A percentile compares a stretch with the other conserved stretches of the same genome.
These are phyloP conservation scores for Podarcis raffonei DNA, from an alignment of 2,113 vertebrate genomes.

Conservation along the genomic window DNA sequence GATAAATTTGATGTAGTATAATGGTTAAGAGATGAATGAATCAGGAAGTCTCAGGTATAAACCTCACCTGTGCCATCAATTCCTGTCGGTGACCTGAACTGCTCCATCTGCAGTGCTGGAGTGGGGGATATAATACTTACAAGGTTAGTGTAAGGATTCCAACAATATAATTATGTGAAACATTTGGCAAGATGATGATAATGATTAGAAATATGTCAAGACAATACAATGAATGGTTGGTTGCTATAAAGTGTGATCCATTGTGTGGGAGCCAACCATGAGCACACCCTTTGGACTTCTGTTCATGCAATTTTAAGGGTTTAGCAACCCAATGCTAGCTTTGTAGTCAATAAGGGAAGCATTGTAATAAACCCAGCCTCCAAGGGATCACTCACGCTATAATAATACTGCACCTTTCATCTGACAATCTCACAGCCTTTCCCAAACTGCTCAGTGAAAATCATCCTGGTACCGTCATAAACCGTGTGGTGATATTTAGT, in stretches of 20 bases:
- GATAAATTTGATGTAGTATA: neutral
- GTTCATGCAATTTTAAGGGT: neutral
- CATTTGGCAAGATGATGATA: too few relatives aligned
- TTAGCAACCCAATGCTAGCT: neutral
- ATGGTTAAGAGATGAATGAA: neutral
- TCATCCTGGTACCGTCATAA: neutral
- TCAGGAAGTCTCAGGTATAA: neutral
- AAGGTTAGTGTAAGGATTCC: too few relatives aligned
- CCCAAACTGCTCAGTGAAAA: neutral
- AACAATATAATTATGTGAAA: too few relatives aligned
- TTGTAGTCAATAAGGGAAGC: neutral
- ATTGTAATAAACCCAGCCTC: neutral
- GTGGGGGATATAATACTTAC: too few relatives aligned
- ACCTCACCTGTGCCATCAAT: neutral
- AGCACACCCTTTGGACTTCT: neutral
- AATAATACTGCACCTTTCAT: neutral
- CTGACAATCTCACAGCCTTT: neutral
- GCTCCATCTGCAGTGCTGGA: too few relatives aligned
- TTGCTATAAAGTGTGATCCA: neutral
- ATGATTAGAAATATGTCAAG: neutral
- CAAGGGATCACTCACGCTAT: neutral
- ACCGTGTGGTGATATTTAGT: neutral
- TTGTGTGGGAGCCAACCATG: neutral
- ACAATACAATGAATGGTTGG: neutral
- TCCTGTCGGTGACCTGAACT: too few relatives aligned